Evolutionary conservation across 2,797 vertebrate species (phyloP).

Genomic region (Sebastes jordani): DNA sequence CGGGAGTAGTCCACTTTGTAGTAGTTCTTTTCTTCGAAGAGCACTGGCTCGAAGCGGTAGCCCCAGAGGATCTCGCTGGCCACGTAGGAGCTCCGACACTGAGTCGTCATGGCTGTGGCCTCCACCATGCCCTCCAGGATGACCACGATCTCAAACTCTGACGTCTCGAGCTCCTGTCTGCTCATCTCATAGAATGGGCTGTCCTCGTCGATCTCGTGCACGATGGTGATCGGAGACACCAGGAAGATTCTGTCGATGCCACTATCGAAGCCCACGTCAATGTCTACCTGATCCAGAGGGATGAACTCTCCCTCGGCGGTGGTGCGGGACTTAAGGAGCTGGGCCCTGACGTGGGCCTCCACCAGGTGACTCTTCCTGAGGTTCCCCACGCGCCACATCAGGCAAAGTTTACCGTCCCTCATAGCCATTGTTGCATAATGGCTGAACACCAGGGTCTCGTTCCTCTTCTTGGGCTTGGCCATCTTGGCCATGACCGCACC

Average conservation of each 20-base stretch:
- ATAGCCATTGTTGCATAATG: conserved; percentile 94
- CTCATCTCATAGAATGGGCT: conserved; percentile 94
- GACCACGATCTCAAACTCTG: conserved; percentile 96
- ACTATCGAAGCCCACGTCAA: conserved; percentile 95
- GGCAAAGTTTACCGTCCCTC: conserved; percentile 93
- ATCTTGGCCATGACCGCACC: conserved; percentile 98
- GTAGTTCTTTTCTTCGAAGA: conserved; percentile 96
- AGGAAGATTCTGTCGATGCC: conserved; percentile 96
- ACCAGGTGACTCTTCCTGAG: conserved; percentile 96
- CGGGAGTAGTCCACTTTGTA: conserved; percentile 97
- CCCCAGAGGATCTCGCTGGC: conserved; percentile 96
- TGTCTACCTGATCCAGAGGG: conserved; percentile 94
- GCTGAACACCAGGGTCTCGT: conserved; percentile 95
- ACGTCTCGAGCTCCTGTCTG: conserved; percentile 91
- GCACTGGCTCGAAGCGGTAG: conserved; percentile 94
- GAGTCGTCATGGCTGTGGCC: conserved; percentile 97
- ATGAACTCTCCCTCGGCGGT: conserved; percentile 96
- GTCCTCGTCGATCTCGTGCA: conserved; percentile 95
- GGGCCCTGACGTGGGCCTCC: conserved; percentile 94
- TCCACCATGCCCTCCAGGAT: conserved; percentile 98
- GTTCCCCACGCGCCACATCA: conserved; percentile 98
- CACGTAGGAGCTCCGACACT: conserved; percentile 96
- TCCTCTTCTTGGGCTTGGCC: conserved; percentile 97
- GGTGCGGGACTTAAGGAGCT: conserved; percentile 94
- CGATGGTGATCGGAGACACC: conserved; percentile 94